phyloP scores from a whole-genome alignment of 2,113 vertebrate species.

The Toxotes chatareus region DNA sequence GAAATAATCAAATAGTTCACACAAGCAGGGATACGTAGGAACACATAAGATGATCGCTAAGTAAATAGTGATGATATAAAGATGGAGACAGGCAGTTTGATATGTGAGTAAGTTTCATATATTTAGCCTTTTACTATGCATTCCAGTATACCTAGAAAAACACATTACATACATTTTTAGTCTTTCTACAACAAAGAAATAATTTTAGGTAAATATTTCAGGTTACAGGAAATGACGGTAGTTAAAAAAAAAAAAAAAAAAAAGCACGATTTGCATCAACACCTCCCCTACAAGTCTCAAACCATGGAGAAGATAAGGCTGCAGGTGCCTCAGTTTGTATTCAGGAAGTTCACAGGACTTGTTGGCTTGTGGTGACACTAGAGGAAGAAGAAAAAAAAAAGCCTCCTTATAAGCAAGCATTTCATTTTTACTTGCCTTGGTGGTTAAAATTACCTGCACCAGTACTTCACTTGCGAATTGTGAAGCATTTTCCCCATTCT shows the following conservation, averaged over 20 bases:
- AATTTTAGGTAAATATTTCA: too few relatives aligned
- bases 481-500: slow-evolving; percentile 25
- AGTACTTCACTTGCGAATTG: slow-evolving; percentile 21
- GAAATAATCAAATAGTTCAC: slow-evolving; percentile 32
- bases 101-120: background rate
- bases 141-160: background rate
- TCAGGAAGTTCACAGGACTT: slow-evolving; percentile 32
- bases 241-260: too few relatives aligned
- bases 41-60: background rate
- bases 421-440: slow-evolving; percentile 28
- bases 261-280: slow-evolving; percentile 1
- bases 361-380: slow-evolving; percentile 6
- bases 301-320: slow-evolving; percentile 30
- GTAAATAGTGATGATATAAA: background rate
- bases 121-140: background rate
- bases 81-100: background rate
- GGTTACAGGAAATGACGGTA: slow-evolving; percentile 29
- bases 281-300: slow-evolving; percentile 11
- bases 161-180: background rate
- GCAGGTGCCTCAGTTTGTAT: slow-evolving; percentile 42
- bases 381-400: background rate
- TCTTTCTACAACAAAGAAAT: background rate
- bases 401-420: background rate
- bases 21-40: background rate
- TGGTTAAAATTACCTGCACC: slow-evolving; percentile 35